Conservation (phyloP, 2,113 vertebrate species). For the Octodon degus region DNA sequence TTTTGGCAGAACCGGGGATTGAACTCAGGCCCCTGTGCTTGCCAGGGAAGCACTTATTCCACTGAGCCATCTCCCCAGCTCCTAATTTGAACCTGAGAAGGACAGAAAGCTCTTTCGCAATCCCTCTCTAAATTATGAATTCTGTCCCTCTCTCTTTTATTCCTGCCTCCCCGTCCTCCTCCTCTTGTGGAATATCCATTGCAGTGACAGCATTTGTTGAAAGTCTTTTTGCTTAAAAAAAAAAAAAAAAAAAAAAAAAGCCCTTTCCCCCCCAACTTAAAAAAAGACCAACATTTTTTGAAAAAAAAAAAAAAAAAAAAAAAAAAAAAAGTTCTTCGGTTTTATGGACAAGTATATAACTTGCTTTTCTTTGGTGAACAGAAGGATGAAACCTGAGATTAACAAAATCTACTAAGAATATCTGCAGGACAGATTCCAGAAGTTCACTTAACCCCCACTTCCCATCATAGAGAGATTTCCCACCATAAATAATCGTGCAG, state of each 20-base stretch:
- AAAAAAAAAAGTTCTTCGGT: slow-evolving; percentile 35
- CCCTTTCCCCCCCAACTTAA: background rate
- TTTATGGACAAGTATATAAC: background rate
- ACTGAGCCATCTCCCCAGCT: too few relatives aligned
- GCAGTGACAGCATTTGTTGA: slow-evolving; percentile 19
- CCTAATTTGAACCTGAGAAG: background rate
- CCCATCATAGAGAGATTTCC: slow-evolving; percentile 31
- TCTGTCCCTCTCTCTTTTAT: background rate
- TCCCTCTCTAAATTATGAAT: background rate
- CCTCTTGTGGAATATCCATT: background rate
- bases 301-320: background rate
- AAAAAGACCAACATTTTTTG: too few relatives aligned
- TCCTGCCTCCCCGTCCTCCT: background rate
- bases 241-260: background rate
- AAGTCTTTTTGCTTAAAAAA: background rate
- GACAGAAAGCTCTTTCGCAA: background rate
- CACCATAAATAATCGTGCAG: slow-evolving; percentile 27
- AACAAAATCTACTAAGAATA: slow-evolving; percentile 2
- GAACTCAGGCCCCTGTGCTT: too few relatives aligned
- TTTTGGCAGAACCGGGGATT: too few relatives aligned
- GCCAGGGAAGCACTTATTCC: too few relatives aligned
- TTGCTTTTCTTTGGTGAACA: slow-evolving; percentile 45
- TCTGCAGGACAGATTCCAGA: slow-evolving; percentile 38
- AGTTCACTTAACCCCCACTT: slow-evolving; percentile 31
- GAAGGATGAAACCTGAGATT: background rate